A percentile compares a stretch with the other conserved stretches of the same genome.
phyloP scores from a whole-genome alignment of 2,888 invertebrate species.

The Piscicola geometra region DNA sequence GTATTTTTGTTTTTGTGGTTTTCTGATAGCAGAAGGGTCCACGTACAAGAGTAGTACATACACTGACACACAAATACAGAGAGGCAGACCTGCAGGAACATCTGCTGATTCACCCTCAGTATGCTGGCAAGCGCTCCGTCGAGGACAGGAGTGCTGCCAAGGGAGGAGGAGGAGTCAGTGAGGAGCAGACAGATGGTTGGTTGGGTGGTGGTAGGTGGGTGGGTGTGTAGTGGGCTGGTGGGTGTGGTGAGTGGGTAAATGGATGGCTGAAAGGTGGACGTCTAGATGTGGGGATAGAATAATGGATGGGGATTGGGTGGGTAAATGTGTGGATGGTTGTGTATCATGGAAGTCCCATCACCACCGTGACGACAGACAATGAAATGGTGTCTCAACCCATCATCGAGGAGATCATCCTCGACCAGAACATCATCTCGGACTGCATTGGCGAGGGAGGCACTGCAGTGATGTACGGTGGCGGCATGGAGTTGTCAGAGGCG shows the following conservation, averaged over 20 bases:
- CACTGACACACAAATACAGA: too few relatives aligned
- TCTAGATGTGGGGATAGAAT: too few relatives aligned
- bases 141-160: not conserved
- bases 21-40: too few relatives aligned
- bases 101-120: not conserved
- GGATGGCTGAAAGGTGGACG: not conserved
- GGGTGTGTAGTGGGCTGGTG: not conserved
- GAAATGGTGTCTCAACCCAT: not conserved
- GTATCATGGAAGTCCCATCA: too few relatives aligned
- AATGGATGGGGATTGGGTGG: too few relatives aligned
- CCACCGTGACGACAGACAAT: not conserved
- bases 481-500: not conserved
- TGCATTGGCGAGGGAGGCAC: too few relatives aligned
- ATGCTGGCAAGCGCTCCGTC: not conserved
- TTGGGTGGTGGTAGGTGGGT: not conserved
- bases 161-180: not conserved
- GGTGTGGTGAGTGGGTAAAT: not conserved
- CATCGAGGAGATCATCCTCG: constrained; percentile 17
- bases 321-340: too few relatives aligned
- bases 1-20: too few relatives aligned
- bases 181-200: not conserved
- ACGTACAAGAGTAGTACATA: too few relatives aligned
- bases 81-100: constrained; percentile 4
- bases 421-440: constrained; percentile 5
- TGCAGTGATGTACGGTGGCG: not conserved